Conservation (phyloP, 2,888 invertebrate genomes). For the Spodoptera picta region DNA sequence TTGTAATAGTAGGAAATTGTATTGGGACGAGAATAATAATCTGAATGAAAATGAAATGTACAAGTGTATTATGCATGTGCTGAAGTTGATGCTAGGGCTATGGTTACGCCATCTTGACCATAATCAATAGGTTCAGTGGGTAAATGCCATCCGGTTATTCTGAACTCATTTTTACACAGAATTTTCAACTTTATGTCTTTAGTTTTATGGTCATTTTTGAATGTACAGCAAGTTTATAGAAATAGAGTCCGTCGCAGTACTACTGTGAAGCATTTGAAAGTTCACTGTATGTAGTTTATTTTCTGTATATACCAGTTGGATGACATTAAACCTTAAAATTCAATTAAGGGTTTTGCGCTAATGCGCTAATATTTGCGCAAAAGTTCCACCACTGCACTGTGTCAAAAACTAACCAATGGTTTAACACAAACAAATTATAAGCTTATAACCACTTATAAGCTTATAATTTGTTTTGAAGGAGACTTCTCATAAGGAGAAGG, state of each 20-base stretch:
- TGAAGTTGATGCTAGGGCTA: constrained; percentile 82
- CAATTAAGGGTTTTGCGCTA: too few species aligned
- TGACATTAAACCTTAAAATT: constrained; percentile 34
- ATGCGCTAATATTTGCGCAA: too few species aligned
- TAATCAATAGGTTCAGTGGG: constrained; percentile 60
- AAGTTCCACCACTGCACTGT: too few species aligned
- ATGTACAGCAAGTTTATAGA: neutral
- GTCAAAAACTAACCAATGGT: too few species aligned
- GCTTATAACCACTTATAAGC: too few species aligned
- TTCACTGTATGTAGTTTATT: constrained; percentile 3
- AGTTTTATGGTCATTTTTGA: too few species aligned
- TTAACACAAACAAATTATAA: too few species aligned
- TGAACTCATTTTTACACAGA: neutral
- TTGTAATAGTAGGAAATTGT: constrained; percentile 71
- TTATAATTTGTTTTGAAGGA: too few species aligned
- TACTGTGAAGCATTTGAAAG: too few species aligned
- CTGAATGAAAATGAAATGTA: constrained; percentile 78
- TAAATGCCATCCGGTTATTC: constrained; percentile 43
- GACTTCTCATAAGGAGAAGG: too few species aligned
- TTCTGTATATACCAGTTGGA: constrained; percentile 21
- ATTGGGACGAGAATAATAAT: constrained; percentile 80
- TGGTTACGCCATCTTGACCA: constrained; percentile 86
- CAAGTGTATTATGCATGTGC: constrained; percentile 76
- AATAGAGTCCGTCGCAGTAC: neutral
- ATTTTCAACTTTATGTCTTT: neutral